Evolutionary conservation across 2,113 vertebrate species (phyloP).

Genomic region (Odobenus rosmarus): DNA sequence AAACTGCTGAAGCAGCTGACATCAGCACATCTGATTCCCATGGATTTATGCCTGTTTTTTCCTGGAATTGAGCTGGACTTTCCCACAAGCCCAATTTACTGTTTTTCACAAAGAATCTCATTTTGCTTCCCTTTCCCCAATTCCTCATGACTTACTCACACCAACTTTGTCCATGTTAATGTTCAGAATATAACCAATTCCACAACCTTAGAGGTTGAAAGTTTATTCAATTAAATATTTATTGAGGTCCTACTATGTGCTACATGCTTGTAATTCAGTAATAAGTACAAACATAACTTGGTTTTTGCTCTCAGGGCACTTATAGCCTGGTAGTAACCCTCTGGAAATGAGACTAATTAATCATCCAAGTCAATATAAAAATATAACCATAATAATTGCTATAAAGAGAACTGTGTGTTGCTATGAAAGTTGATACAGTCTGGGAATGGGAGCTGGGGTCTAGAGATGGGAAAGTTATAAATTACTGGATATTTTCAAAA

Average conservation of each 20-base stretch:
- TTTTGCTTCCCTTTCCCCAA: background rate
- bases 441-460: background rate
- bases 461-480: background rate
- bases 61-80: conserved; percentile 20
- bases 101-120: background rate
- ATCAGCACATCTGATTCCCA: background rate
- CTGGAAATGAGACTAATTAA: background rate
- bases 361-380: background rate
- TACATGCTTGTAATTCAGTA: background rate
- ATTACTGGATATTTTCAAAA: background rate
- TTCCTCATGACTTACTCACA: background rate
- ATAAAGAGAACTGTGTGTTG: background rate
- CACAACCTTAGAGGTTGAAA: background rate
- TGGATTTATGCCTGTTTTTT: background rate
- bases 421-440: background rate
- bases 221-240: background rate
- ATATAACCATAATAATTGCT: background rate
- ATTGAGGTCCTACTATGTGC: background rate
- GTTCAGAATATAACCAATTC: background rate
- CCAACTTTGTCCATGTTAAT: background rate
- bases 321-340: background rate
- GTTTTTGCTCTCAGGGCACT: background rate
- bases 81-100: background rate
- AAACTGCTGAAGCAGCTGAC: background rate
- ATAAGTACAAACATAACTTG: background rate